Base-by-base conservation (phyloP, 1,140 invertebrate species). In the Bombus consobrinus region DNA sequence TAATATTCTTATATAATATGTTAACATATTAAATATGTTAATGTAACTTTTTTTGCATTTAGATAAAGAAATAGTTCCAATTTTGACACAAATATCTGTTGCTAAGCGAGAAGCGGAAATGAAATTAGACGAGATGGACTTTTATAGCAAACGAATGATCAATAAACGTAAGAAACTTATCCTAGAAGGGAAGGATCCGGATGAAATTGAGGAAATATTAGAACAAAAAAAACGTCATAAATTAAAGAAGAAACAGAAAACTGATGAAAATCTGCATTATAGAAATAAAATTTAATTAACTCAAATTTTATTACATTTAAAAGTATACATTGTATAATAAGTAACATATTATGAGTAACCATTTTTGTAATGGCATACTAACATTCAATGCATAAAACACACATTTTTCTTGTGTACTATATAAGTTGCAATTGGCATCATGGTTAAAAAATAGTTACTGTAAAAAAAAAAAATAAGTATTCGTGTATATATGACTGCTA, bases 41-140 rank as follows among this genome's bases (percentile, higher is more conserved):
- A 81, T 82, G 66, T 77, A 68, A 77, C 84, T 79, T 39, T 91
- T 89, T 74, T 84, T 92, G 95, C 95, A 28, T 62, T 62, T 92
- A 98, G 98, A 98, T 91, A 97, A 97, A 87, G 97, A 98, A 95
- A 97, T 98, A 2, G 96, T 97, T 37, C 97, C 97, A 87, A 98
- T 99, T 88, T 97, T 99, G 83, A 98, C 98, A 12, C 98, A 99
- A 95, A 98, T 99, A 28, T 97, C 98, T 85, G 98, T 99, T 0
- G 97, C 98, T 0, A 97, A 98, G 91, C 96, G 98, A 74, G 98
- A 99, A 94, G 98, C 98, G 13, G 98, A 99, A 94, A 98, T 99
- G 74, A 97, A 97, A 92, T 94, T 99, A 39, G 98, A 99, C 92
- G 98, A 99, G 94, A 97, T 97, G 87, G 98, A 99, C 93, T 99